Percentiles rank a stretch among this genome's conserved stretches.
Conservation (phyloP, 2,888 invertebrate species). For the Ditula angustiorana region DNA sequence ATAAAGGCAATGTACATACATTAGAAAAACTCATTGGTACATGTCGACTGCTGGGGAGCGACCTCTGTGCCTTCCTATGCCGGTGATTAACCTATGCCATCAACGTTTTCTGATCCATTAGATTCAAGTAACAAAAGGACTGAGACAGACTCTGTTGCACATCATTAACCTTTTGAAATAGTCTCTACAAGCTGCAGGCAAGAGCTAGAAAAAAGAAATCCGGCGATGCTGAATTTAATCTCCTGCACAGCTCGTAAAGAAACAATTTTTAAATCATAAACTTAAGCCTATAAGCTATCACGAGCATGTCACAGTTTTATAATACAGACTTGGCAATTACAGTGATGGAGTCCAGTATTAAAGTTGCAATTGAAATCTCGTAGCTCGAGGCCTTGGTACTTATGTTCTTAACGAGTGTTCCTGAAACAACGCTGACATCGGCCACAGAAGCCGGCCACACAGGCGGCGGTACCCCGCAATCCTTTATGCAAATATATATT, state of each 20-base stretch:
- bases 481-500: conserved; percentile 74
- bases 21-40: too few relatives aligned
- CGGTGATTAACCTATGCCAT: too few relatives aligned
- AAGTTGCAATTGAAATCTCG: conserved; percentile 51
- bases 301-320: conserved; percentile 33
- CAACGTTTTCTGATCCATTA: too few relatives aligned
- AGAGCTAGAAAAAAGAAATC: neutral
- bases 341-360: conserved; percentile 53
- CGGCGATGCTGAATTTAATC: neutral
- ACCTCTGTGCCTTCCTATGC: too few relatives aligned
- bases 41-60: too few relatives aligned
- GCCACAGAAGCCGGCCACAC: conserved; percentile 66
- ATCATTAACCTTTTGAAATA: neutral
- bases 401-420: conserved; percentile 65
- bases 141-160: too few relatives aligned
- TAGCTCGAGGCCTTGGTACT: conserved; percentile 49
- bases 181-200: neutral
- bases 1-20: too few relatives aligned
- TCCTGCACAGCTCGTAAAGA: neutral
- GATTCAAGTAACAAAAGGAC: too few relatives aligned
- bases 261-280: conserved; percentile 1
- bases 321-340: conserved; percentile 52
- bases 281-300: conserved; percentile 34
- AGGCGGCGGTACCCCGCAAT: conserved; percentile 65
- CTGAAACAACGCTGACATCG: conserved; percentile 65